Base-by-base conservation (phyloP, 2,888 invertebrate species). In the Chrysina gloriosa region DNA sequence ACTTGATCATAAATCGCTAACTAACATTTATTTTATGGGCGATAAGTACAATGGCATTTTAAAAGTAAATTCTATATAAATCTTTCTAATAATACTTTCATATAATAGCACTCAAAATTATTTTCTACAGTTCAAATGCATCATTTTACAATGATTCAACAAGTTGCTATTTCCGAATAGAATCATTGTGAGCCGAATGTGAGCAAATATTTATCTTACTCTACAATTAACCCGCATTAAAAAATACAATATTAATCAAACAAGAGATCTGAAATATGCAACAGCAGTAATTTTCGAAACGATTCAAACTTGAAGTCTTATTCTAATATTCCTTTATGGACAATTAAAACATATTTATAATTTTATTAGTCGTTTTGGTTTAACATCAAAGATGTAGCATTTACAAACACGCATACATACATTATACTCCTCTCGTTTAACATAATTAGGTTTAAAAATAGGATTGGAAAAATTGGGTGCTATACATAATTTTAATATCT, bases 351-450 rank as follows among this genome's bases (percentile, higher is more conserved):
- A 19, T 45, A 45, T 45, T 45, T 45, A 45, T 16, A 45, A 45
- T 21, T 45, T 45, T 45, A 45, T 45, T 45, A 19, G 45, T 19
- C 45, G 19, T 45, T 45, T 45, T 45, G 45, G 45, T 45, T 45
- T 45, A 9, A 45, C 45, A 45, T 45, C 45, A 45, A 45, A 45
- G 45, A 9, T 16, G 9, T 7, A 45, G 4, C 2, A 16, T 45
- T 45, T 45, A 19, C 16, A 42, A n/a, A 31, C 3, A 31, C n/a
- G n/a, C n/a, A n/a, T 31, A 31, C 4, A n/a, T 31, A 31, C 2
- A 31, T n/a, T 31, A 31, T 21, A 21, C 21, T 21, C n/a, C 1
- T 36, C 36, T 36, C 14, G 14, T 36, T 5, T n/a, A 11, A n/a
- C n/a, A 36, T 11, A 36, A 36, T n/a, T n/a, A 11, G 3, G n/a